Percentiles rank a stretch among this genome's conserved stretches.
Conservation (phyloP, 2,888 invertebrate genomes). For the Megamerina dolium region DNA sequence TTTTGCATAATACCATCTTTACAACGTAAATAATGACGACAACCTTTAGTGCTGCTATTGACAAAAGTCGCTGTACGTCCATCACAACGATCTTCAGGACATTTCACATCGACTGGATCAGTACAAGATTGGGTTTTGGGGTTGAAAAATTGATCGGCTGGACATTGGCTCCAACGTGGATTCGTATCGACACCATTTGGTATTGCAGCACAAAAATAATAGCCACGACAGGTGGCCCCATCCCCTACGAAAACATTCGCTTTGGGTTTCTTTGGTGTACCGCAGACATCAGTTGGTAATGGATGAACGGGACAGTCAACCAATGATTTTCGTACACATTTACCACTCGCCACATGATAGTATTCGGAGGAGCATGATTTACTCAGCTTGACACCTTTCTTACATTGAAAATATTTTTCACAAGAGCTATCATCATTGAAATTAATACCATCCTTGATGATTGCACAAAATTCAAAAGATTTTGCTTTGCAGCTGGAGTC, state of each 20-base stretch:
- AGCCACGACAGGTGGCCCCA: slow-evolving; percentile 34
- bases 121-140: slow-evolving; percentile 21
- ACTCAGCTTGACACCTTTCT: slow-evolving; percentile 1
- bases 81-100: slow-evolving; percentile 36
- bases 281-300: slow-evolving; percentile 30
- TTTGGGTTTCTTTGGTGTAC: slow-evolving; percentile 28
- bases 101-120: slow-evolving; percentile 24
- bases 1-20: slow-evolving; percentile 20
- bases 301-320: slow-evolving; percentile 30
- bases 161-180: slow-evolving; percentile 31
- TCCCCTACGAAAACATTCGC: slow-evolving; percentile 29
- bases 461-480: slow-evolving; percentile 26
- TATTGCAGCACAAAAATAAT: slow-evolving; percentile 31
- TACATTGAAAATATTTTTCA: slow-evolving; percentile 28
- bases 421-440: slow-evolving; percentile 31
- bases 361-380: slow-evolving; percentile 22
- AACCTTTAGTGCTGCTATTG: slow-evolving; percentile 26
- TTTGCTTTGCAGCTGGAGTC: slow-evolving; percentile 22
- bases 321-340: slow-evolving; percentile 25
- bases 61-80: slow-evolving; percentile 34
- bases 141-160: slow-evolving; percentile 30
- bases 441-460: slow-evolving; percentile 21
- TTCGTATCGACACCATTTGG: slow-evolving; percentile 27
- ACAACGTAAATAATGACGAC: slow-evolving; percentile 35
- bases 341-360: slow-evolving; percentile 20